Conservation (phyloP, 92 coral and sea anemone genomes). For the Nematostella vectensis region DNA sequence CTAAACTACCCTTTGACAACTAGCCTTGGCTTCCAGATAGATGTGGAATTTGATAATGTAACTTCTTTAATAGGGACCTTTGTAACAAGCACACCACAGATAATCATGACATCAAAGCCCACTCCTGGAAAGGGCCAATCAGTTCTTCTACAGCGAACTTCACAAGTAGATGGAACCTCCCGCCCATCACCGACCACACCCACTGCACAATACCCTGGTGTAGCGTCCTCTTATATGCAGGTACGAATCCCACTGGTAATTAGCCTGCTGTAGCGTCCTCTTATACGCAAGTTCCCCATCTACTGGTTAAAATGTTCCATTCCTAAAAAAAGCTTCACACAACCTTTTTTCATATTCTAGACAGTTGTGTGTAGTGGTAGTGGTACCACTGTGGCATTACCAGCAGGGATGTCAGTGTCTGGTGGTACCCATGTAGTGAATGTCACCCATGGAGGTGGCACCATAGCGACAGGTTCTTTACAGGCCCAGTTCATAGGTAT, state of each 20-base stretch:
- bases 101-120: too few species aligned
- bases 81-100: too few species aligned
- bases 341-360: neutral
- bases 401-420: conserved; percentile 77
- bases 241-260: conserved; percentile 11
- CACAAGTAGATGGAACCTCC: conserved; percentile 37
- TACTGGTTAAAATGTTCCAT: too few species aligned
- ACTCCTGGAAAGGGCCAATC: too few species aligned
- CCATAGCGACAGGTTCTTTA: conserved; percentile 53
- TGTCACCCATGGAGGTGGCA: conserved; percentile 41
- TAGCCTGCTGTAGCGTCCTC: neutral
- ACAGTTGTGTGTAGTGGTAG: neutral
- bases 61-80: too few species aligned
- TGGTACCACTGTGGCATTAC: conserved; percentile 68
- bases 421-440: conserved; percentile 84
- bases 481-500: conserved; percentile 89
- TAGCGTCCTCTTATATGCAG: conserved; percentile 77
- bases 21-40: too few species aligned
- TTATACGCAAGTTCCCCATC: too few species aligned
- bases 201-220: conserved; percentile 51
- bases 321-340: too few species aligned
- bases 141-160: conserved; percentile 35
- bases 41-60: too few species aligned
- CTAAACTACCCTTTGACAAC: too few species aligned
- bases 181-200: conserved; percentile 55